Evolutionary conservation across 2,797 vertebrate genomes (phyloP).

Genomic region (Potorous gilbertii): DNA sequence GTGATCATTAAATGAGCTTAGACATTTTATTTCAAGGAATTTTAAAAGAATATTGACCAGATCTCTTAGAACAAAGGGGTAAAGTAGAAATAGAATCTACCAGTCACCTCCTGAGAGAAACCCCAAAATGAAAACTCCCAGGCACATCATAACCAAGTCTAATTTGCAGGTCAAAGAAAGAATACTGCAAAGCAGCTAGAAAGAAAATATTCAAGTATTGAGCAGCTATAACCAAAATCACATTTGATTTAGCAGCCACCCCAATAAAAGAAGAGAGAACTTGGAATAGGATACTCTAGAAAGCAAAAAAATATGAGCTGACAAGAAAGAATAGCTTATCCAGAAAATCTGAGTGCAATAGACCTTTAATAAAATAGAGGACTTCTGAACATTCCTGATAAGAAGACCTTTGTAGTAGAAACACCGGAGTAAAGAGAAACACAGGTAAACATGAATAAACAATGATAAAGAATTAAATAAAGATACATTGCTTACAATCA

Average conservation of each 20-base stretch:
- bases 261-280: not conserved
- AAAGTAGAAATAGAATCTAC: not conserved
- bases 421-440: not conserved
- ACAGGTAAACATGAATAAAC: not conserved
- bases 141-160: not conserved
- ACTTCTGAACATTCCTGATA: not conserved
- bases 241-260: not conserved
- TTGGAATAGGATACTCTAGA: not conserved
- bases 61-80: not conserved
- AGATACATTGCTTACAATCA: not conserved
- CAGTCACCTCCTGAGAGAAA: not conserved
- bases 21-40: not conserved
- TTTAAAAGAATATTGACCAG: not conserved
- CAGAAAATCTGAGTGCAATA: not conserved
- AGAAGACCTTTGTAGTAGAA: not conserved
- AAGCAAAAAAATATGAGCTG: not conserved
- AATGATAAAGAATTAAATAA: not conserved
- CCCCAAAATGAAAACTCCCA: not conserved
- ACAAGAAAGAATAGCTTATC: not conserved
- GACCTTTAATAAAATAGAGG: not conserved
- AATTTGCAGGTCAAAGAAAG: not conserved
- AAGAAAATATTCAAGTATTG: not conserved
- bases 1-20: not conserved
- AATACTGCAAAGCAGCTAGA: not conserved
- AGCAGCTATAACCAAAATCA: not conserved